phyloP scores from a whole-genome alignment of 2,113 vertebrate species.

The Stigmatopora nigra region DNA sequence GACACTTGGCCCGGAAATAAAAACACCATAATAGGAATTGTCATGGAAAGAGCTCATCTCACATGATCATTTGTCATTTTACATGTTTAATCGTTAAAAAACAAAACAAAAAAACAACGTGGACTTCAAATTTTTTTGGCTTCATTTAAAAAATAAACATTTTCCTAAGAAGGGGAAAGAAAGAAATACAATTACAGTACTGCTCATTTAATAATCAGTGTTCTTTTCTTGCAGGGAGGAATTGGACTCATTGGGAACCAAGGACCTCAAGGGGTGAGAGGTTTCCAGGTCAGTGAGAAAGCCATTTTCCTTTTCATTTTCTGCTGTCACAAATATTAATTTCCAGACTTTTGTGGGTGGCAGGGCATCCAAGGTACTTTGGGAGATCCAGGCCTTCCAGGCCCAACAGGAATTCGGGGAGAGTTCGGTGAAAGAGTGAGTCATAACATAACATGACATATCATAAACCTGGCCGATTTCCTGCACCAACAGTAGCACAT shows the following conservation, averaged over 20 bases:
- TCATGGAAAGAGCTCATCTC: slow-evolving; percentile 14
- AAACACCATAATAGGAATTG: slow-evolving; percentile 12
- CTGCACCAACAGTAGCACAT: neutral
- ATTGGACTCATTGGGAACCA: slow-evolving; percentile 78
- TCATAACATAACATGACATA: neutral
- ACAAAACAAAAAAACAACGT: too few relatives aligned
- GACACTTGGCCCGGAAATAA: slow-evolving; percentile 8
- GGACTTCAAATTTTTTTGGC: too few relatives aligned
- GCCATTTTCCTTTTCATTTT: neutral
- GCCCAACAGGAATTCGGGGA: slow-evolving; percentile 89
- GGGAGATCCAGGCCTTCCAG: slow-evolving; percentile 85
- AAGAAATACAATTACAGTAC: too few relatives aligned
- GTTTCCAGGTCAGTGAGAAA: slow-evolving; percentile 83
- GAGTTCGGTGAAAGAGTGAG: slow-evolving; percentile 85
- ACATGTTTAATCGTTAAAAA: too few relatives aligned
- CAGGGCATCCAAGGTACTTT: slow-evolving; percentile 82
- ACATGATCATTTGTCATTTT: neutral
- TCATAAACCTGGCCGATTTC: neutral
- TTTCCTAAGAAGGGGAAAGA: too few relatives aligned
- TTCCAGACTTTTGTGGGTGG: slow-evolving; percentile 9
- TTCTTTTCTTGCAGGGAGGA: slow-evolving; percentile 71
- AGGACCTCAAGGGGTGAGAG: slow-evolving; percentile 77
- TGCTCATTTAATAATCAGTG: neutral
- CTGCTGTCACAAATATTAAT: neutral
- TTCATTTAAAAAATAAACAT: too few relatives aligned